Evolutionary conservation across 92 coral and sea anemone genomes (phyloP).

Genomic region (Nematostella vectensis): DNA sequence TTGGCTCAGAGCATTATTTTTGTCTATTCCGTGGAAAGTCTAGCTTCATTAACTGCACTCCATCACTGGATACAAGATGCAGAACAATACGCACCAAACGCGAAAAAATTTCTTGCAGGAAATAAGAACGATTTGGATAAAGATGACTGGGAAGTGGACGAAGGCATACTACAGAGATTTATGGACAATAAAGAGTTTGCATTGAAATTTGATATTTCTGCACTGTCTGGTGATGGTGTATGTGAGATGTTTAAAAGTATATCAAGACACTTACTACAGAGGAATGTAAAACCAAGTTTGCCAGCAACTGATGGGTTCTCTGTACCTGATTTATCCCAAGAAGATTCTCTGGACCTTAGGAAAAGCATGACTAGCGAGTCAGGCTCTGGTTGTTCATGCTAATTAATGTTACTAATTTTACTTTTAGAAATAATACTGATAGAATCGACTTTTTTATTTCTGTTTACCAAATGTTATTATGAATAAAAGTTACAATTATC

Average conservation of each 20-base stretch:
- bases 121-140: conserved; percentile 76
- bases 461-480: too few species aligned
- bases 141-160: conserved; percentile 57
- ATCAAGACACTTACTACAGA: conserved; percentile 27
- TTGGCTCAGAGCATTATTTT: conserved; percentile 66
- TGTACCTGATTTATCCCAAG: conserved; percentile 1
- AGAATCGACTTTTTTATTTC: too few species aligned
- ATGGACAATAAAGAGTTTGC: conserved; percentile 38
- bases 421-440: too few species aligned
- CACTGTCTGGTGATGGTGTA: conserved; percentile 84
- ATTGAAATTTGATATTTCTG: conserved; percentile 52
- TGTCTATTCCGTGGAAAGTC: conserved; percentile 67
- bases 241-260: conserved; percentile 69
- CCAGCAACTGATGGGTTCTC: conserved; percentile 25
- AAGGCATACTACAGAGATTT: conserved; percentile 34
- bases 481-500: too few species aligned
- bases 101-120: conserved; percentile 74
- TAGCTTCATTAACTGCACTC: conserved; percentile 50
- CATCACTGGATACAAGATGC: conserved; percentile 71
- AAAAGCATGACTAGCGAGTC: background rate
- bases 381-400: conserved; percentile 19
- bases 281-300: conserved; percentile 11
- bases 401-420: too few species aligned
- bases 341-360: conserved; percentile 28
- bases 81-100: conserved; percentile 49